Evolutionary conservation across 2,113 vertebrate species (phyloP).

Genomic region (Platycercus adscitus): DNA sequence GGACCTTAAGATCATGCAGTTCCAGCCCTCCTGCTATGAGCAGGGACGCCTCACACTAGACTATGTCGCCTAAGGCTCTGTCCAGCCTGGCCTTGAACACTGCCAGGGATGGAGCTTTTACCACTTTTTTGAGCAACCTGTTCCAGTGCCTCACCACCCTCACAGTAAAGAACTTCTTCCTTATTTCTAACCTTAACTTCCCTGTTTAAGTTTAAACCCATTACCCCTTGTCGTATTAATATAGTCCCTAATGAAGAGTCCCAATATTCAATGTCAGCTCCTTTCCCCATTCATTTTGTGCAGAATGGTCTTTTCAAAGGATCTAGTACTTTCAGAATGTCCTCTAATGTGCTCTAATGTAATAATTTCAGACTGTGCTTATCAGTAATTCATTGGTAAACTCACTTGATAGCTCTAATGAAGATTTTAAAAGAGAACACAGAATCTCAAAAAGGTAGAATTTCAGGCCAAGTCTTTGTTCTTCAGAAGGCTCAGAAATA

Average conservation of each 20-base stretch:
- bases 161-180: background rate
- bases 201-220: background rate
- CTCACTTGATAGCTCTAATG: background rate
- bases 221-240: background rate
- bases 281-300: background rate
- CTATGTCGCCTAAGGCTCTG: background rate
- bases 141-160: background rate
- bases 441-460: background rate
- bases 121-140: background rate
- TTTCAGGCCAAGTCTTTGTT: background rate
- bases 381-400: background rate
- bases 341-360: background rate
- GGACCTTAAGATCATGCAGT: background rate
- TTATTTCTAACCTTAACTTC: background rate
- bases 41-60: background rate
- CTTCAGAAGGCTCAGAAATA: background rate
- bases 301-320: background rate
- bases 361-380: background rate
- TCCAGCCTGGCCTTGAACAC: background rate
- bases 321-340: background rate
- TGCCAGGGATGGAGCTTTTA: background rate
- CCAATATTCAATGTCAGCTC: background rate
- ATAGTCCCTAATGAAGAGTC: background rate
- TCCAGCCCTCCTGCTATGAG: background rate
- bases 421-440: background rate